Base-by-base conservation (phyloP, 1,140 invertebrate genomes). In the Megalonaias nervosa region DNA sequence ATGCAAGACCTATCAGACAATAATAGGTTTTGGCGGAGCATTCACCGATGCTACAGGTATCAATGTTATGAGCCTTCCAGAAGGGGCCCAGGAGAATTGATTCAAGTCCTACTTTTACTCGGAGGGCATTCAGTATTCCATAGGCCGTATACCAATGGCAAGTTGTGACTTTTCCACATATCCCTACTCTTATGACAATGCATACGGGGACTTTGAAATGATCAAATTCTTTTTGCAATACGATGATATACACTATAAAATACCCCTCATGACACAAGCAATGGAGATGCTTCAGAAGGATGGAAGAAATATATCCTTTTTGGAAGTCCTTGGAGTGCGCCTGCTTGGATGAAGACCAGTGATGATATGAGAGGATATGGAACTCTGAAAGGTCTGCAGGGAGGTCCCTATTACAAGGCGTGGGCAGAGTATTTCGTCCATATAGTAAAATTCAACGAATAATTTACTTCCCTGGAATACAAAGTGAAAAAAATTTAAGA, bases 271-370 rank as follows among this genome's bases (percentile, higher is more conserved):
- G 38, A 89, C 93, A 75, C 77, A 88, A 78, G 94, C 94, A 16
- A 81, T 87, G 66, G 74, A 84, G 17, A 68, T 93, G 58, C 90
- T 86, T 65, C 77, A 84, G 12, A 6, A 48, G 38, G 38, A 48
- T 6, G 38, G 11, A 9, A 82, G 90, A 65, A 81, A 89, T 68
- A 79, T 94, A 84, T 83, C 92, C 74, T 89, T 97, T 91, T 97
- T 75, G 93, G 93, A 0, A 93, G 94, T 16, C 93, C 95, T 0
- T 98, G 97, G 97, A 94, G 94, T 71, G 93, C 97, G 0, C 97
- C 97, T 0, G 89, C 92, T 11, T 99, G 97, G 97, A 98, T 99
- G 97, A 99, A 99, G 91, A 95, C 94, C 0, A 96, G 95, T 83
- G 91, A 94, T 31, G 90, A 88, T 68, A 90, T 93, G 81, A 91